Percentiles rank a stretch among this genome's conserved stretches.
These are phyloP conservation scores for Stratiomys singularior DNA, from an alignment of 2,888 invertebrate genomes.

Conservation along the genomic window DNA sequence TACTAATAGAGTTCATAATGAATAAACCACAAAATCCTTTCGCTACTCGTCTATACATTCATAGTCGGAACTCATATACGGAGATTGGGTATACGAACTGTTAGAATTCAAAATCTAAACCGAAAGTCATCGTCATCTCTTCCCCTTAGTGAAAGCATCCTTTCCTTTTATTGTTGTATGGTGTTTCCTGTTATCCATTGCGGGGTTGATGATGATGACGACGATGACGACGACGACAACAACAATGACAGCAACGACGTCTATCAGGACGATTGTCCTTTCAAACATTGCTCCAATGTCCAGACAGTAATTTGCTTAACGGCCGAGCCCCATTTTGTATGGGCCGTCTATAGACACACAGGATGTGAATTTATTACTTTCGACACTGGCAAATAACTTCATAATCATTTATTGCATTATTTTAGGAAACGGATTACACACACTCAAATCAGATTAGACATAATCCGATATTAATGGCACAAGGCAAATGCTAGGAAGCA, in stretches of 20 bases:
- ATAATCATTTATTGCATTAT: slow-evolving; percentile 45
- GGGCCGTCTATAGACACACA: slow-evolving; percentile 1
- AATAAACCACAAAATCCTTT: slow-evolving; percentile 44
- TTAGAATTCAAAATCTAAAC: slow-evolving; percentile 6
- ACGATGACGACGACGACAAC: too few species aligned
- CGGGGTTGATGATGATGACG: neutral
- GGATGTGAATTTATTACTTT: slow-evolving; percentile 39
- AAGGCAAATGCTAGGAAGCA: neutral
- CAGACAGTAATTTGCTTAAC: slow-evolving; percentile 34
- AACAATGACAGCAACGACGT: neutral
- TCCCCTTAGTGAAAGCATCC: neutral
- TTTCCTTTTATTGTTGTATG: slow-evolving; percentile 30
- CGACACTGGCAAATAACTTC: slow-evolving; percentile 42
- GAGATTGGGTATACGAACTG: too few species aligned
- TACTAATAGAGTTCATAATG: slow-evolving; percentile 46
- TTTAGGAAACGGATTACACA: slow-evolving; percentile 42
- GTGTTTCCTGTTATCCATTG: neutral
- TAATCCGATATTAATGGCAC: slow-evolving; percentile 31
- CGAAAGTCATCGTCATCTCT: neutral
- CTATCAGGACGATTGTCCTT: slow-evolving; percentile 1
- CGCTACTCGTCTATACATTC: slow-evolving; percentile 6
- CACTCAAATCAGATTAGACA: slow-evolving; percentile 17
- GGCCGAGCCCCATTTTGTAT: slow-evolving; percentile 6
- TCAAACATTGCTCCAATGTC: neutral
- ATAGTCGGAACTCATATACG: neutral